Conservation (phyloP, 2,113 vertebrate species). For the Camelus bactrianus region DNA sequence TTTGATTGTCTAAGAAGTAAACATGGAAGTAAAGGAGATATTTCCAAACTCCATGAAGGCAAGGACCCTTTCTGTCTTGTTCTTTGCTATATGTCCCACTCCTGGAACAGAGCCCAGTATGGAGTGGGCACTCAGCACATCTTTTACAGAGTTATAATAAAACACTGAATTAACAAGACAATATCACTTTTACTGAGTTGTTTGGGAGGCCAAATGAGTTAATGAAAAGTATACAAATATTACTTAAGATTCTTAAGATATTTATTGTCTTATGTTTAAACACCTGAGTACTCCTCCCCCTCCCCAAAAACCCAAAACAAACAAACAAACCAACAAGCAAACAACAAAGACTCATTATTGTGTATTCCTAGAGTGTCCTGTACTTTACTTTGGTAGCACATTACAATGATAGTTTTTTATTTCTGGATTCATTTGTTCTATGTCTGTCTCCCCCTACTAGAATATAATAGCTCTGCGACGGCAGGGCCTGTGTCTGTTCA, state of each 20-base stretch:
- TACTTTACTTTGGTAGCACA: neutral
- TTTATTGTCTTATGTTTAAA: constrained; percentile 19
- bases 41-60: neutral
- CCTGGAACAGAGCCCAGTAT: neutral
- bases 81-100: neutral
- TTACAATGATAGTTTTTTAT: neutral
- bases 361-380: neutral
- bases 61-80: neutral
- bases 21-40: neutral
- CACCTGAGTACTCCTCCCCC: neutral
- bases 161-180: neutral
- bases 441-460: neutral
- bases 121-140: neutral
- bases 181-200: neutral
- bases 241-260: neutral
- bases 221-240: neutral
- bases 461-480: neutral
- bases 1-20: constrained; percentile 27
- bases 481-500: neutral
- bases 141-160: constrained; percentile 26
- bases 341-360: neutral
- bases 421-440: neutral
- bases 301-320: neutral
- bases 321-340: neutral
- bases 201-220: neutral